Evolutionary conservation across 2,113 vertebrate species (phyloP), one percentile per base, ranked within the genome.

Genomic region (Hylia prasina): DNA sequence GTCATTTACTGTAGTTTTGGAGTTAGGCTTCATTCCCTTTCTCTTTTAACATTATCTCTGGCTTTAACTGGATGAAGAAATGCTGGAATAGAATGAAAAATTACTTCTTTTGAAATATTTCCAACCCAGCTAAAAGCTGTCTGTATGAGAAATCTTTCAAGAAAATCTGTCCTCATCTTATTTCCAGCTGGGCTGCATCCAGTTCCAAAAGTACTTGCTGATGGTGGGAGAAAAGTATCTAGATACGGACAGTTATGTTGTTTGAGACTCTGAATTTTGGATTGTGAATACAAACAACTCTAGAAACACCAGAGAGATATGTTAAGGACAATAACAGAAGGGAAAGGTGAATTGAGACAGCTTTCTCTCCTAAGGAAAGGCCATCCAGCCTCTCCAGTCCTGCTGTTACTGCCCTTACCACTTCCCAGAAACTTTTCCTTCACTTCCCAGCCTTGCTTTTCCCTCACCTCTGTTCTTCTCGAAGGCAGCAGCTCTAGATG

Each of bases 121-220:
- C 54, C 51, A 91, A 53, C 19, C 4, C 48, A 80, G 66, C 63
- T 73, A 96, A 95, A 91, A 92, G 39, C 56, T 92, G 79, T 76
- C 79, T 15, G 9, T 66, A 63, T 79, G 42, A 95, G 75, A 93
- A 95, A 88, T 69, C 79, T 81, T 78, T 71, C 82, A 93, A 95
- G 92, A 93, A 95, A 95, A 86, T 94, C 79, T 95, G 82, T 85
- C 90, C 87, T 88, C 71, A 15, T 95, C 78, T 70, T 86, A 51
- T 58, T 88, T 96, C 84, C 90, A 90, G 82, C 87, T 93, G 84
- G 94, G 51, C 25, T 86, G 48, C 31, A 86, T 93, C 51, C 93
- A 86, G 37, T 66, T 94, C 44, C 69, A 78, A 88, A 95, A 90
- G 60, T 44, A 80, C 71, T 93, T 82, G 80, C 58, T 87, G 61